Evolutionary conservation across 2,888 invertebrate species (phyloP).

Genomic region (Nomada fucata): DNA sequence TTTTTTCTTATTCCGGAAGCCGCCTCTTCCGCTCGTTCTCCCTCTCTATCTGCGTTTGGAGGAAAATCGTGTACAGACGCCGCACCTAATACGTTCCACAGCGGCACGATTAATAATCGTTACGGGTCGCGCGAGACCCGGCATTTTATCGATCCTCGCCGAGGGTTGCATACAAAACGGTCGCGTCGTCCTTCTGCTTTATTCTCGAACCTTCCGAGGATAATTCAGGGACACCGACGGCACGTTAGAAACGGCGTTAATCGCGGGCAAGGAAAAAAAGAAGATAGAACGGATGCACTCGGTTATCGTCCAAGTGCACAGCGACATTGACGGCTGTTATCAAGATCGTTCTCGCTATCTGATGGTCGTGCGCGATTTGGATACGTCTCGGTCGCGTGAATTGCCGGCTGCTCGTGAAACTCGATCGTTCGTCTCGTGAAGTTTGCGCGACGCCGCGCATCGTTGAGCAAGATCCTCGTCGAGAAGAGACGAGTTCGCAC

Average conservation of each 20-base stretch:
- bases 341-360: conserved; percentile 35
- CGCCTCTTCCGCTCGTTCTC: conserved; percentile 70
- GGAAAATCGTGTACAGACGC: conserved; percentile 46
- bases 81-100: conserved; percentile 41
- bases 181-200: conserved; percentile 1
- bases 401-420: conserved; percentile 59
- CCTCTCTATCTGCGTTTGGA: conserved; percentile 45
- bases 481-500: conserved; percentile 36
- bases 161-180: conserved; percentile 43
- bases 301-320: background rate
- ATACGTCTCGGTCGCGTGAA: conserved; percentile 39
- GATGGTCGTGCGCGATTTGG: conserved; percentile 56
- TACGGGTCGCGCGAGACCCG: conserved; percentile 34
- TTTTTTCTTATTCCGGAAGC: conserved; percentile 72
- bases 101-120: conserved; percentile 55
- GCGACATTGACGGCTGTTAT: conserved; percentile 38
- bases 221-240: background rate
- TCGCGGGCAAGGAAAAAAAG: background rate
- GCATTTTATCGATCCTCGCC: conserved; percentile 34
- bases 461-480: background rate
- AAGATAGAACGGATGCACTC: background rate
- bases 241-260: background rate
- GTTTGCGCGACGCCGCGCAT: conserved; percentile 13
- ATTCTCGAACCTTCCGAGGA: background rate
- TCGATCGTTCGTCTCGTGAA: conserved; percentile 58